phyloP scores from a whole-genome alignment of 2,888 invertebrate species.

The Vanessa cardui region DNA sequence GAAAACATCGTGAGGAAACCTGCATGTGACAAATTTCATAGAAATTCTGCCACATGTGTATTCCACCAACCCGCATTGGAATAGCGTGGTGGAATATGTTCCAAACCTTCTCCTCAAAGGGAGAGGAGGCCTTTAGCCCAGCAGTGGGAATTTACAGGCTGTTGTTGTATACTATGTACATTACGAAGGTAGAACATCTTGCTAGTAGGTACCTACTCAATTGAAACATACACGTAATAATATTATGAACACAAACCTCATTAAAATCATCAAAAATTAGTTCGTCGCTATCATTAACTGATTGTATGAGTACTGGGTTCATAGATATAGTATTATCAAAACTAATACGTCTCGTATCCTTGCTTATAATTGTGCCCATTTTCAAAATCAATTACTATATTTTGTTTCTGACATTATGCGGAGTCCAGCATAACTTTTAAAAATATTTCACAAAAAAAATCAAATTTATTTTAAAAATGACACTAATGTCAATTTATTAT shows the following conservation, averaged over 20 bases:
- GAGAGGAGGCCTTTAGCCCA: too few species aligned
- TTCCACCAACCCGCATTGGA: too few species aligned
- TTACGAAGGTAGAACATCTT: too few species aligned
- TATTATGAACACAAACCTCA: slow-evolving; percentile 43
- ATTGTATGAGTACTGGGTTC: slow-evolving; percentile 57
- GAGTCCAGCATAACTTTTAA: background rate
- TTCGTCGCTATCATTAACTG: slow-evolving; percentile 55
- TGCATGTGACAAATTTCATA: too few species aligned
- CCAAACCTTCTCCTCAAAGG: too few species aligned
- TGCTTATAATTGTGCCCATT: slow-evolving; percentile 66
- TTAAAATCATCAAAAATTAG: slow-evolving; percentile 54
- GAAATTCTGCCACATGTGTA: too few species aligned
- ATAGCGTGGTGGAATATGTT: too few species aligned
- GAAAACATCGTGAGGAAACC: too few species aligned
- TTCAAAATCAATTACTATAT: slow-evolving; percentile 19
- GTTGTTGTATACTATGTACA: too few species aligned
- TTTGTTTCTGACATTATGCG: background rate
- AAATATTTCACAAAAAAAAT: background rate
- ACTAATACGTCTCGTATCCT: slow-evolving; percentile 70
- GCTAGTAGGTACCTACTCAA: too few species aligned
- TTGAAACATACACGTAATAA: too few species aligned
- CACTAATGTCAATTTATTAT: background rate
- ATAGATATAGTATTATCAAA: slow-evolving; percentile 69
- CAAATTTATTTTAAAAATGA: background rate
- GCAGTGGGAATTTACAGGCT: too few species aligned